Conservation (phyloP, 2,113 vertebrate genomes). For the Trichechus manatus region DNA sequence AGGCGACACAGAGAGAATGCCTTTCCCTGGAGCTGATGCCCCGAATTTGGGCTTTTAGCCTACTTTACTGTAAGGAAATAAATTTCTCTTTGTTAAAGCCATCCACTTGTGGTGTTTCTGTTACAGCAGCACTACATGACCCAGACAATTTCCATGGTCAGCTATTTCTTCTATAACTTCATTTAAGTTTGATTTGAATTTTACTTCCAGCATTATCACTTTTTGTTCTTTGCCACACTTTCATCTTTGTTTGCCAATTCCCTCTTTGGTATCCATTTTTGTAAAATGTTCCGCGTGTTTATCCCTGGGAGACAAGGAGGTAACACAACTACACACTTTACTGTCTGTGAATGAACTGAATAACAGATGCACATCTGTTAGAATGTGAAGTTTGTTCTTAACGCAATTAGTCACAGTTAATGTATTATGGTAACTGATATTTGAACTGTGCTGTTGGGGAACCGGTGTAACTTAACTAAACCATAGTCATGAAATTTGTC, state of each 20-base stretch:
- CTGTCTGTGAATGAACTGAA: background rate
- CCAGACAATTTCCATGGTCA: too few relatives aligned
- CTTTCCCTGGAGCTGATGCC: too few relatives aligned
- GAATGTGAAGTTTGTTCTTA: rapidly evolving
- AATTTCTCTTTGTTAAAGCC: too few relatives aligned
- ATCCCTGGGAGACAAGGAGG: too few relatives aligned
- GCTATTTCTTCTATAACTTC: background rate
- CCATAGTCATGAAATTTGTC: rapidly evolving
- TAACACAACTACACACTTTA: background rate
- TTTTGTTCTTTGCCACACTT: too few relatives aligned
- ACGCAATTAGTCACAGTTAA: background rate
- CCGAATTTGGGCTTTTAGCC: too few relatives aligned
- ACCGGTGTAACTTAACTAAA: background rate
- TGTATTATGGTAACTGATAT: rapidly evolving
- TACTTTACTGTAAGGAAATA: too few relatives aligned
- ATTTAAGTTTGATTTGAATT: too few relatives aligned
- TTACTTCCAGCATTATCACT: background rate
- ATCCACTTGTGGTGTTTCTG: too few relatives aligned
- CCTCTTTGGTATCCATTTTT: background rate
- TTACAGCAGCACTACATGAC: too few relatives aligned
- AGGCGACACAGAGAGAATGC: too few relatives aligned
- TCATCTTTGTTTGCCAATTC: background rate
- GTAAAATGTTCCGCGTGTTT: too few relatives aligned
- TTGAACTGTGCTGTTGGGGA: background rate
- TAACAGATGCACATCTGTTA: rapidly evolving